A percentile compares a stretch with the other conserved stretches of the same genome.
Evolutionary conservation across 2,797 vertebrate species (phyloP).

Genomic region (Bothrops alternatus): DNA sequence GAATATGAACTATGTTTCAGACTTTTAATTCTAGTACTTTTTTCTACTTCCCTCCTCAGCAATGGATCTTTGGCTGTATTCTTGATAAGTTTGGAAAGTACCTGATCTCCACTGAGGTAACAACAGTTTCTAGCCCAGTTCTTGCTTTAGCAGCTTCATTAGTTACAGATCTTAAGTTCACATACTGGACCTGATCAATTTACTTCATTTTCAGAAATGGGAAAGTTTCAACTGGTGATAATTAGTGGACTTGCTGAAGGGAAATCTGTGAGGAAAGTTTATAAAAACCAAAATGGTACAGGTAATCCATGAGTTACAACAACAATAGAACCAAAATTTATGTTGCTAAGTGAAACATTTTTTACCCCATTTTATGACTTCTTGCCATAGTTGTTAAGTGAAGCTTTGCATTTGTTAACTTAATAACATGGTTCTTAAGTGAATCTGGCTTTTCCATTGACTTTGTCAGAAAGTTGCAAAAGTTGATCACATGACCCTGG

Average conservation of each 20-base stretch:
- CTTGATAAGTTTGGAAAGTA: background rate
- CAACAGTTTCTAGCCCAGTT: background rate
- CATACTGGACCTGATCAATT: background rate
- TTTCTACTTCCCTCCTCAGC: background rate
- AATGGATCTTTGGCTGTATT: background rate
- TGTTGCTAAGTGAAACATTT: background rate
- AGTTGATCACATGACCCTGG: background rate
- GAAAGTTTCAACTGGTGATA: background rate
- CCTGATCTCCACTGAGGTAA: background rate
- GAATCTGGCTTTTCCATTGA: background rate
- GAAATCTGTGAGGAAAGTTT: background rate
- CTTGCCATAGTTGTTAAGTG: background rate
- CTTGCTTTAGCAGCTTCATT: background rate
- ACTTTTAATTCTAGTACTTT: background rate
- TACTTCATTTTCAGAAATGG: background rate
- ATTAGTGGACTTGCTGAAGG: background rate
- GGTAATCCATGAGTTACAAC: background rate
- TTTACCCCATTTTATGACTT: background rate
- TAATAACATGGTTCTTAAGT: background rate
- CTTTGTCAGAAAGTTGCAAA: background rate
- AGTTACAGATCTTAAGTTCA: background rate
- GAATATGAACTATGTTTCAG: background rate
- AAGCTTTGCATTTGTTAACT: background rate
- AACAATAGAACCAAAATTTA: background rate
- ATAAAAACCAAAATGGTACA: background rate